Percentiles rank a stretch among this genome's conserved stretches.
Conservation (phyloP, 2,888 invertebrate species). For the Iselma pallidipennis region DNA sequence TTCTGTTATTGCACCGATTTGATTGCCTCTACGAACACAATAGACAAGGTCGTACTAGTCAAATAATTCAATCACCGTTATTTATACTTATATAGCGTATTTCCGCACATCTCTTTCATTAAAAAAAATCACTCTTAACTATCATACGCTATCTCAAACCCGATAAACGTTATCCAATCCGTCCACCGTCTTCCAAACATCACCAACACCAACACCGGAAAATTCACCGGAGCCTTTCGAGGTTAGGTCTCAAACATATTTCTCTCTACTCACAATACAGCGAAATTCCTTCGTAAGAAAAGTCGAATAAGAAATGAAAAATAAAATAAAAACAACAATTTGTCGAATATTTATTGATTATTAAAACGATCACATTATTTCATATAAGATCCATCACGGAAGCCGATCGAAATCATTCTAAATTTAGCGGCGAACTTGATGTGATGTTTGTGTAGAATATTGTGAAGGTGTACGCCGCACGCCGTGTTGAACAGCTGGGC, state of each 20-base stretch:
- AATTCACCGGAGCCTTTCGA: slow-evolving; percentile 23
- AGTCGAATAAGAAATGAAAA: background rate
- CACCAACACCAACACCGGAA: slow-evolving; percentile 22
- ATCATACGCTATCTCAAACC: background rate
- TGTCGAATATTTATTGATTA: background rate
- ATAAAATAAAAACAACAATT: slow-evolving; percentile 8
- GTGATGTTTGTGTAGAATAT: slow-evolving; percentile 24
- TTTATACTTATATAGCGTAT: slow-evolving; percentile 33
- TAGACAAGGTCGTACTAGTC: slow-evolving; percentile 40
- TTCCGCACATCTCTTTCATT: slow-evolving; percentile 30
- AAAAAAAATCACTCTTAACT: slow-evolving; percentile 33
- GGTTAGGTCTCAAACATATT: slow-evolving; percentile 25
- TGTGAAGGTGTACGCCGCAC: slow-evolving; percentile 35
- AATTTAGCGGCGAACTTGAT: slow-evolving; percentile 34
- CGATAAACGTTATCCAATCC: background rate
- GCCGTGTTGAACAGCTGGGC: slow-evolving; percentile 44
- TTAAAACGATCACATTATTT: slow-evolving; percentile 30
- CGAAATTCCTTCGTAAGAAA: background rate
- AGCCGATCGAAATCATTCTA: slow-evolving; percentile 25
- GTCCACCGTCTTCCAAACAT: background rate
- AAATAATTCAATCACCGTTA: slow-evolving; percentile 37
- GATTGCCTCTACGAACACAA: slow-evolving; percentile 34
- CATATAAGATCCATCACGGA: slow-evolving; percentile 11
- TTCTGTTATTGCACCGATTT: slow-evolving; percentile 36
- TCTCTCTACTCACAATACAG: slow-evolving; percentile 3